phyloP scores from a whole-genome alignment of 2,888 invertebrate genomes.

The Aricia artaxerxes region DNA sequence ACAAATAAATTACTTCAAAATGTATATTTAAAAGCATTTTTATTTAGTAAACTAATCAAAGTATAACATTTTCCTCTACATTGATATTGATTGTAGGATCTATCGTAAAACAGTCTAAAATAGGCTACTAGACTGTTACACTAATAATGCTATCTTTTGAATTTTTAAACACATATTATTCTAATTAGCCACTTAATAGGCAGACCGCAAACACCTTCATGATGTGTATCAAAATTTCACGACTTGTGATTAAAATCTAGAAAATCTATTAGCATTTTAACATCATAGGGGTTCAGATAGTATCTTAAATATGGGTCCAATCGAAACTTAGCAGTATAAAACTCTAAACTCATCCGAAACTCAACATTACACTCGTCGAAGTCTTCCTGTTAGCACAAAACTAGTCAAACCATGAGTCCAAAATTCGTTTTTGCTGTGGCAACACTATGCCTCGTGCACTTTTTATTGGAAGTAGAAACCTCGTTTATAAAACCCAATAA shows the following conservation, averaged over 20 bases:
- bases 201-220: background rate
- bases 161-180: background rate
- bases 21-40: background rate
- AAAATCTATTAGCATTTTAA: conserved; percentile 47
- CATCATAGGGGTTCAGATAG: conserved; percentile 44
- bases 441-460: conserved; percentile 58
- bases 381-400: conserved; percentile 36
- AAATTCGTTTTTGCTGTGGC: conserved; percentile 53
- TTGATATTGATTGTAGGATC: too few relatives aligned
- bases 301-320: conserved; percentile 58
- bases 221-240: background rate
- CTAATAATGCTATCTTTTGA: too few relatives aligned
- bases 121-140: too few relatives aligned
- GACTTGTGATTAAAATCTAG: conserved; percentile 33
- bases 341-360: conserved; percentile 36
- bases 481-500: conserved; percentile 74
- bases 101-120: too few relatives aligned
- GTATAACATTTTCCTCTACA: too few relatives aligned
- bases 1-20: conserved; percentile 17
- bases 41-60: background rate
- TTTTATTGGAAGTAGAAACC: conserved; percentile 54
- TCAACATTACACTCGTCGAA: conserved; percentile 45
- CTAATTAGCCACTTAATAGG: conserved; percentile 1
- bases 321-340: conserved; percentile 59
- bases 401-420: conserved; percentile 55